Base-by-base conservation (phyloP, 2,797 vertebrate species). In the Paratrypauchen microcephalus region DNA sequence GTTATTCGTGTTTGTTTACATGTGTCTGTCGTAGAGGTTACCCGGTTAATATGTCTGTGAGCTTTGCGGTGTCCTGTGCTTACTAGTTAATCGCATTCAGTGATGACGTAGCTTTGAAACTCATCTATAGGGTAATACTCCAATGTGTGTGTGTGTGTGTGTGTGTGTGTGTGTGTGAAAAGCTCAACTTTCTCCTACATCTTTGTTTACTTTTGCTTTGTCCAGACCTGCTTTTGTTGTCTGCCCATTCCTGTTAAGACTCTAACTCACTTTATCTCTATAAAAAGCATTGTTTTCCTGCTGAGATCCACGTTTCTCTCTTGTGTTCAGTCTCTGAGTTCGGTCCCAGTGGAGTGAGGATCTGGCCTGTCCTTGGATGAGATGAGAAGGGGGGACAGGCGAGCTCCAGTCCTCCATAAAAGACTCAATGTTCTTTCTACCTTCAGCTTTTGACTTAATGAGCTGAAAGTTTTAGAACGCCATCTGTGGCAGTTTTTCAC, bases 401-500 rank as follows among this genome's bases (percentile, higher is more conserved):
- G 48, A 15, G 56, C 47, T 76, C 47, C 15, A 6, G 56, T 68
- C 47, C 64, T 28, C 57, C 30, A n/a, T 5, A 4, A 28, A 70
- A 55, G 68, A 67, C 28, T 66, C 68, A 62, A 69, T 45, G 6
- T 64, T 70, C 41, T 3, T 16, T 63, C 11, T 30, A 56, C 16
- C 13, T 74, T 65, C 19, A 56, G 23, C 28, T 57, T 60, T 30
- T 36, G 23, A 15, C 55, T 71, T 36, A 52, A 66, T 66, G 64
- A 63, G 62, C 65, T 55, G 50, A 32, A 7, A 45, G 58, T 18
- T 18, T 23, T 9, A 57, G 12, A 11, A 19, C 48, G 0, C 57
- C 68, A 50, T 70, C 63, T 47, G 66, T 48, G 61, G 41, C 65
- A 54, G 39, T 60, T 57, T 60, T 21, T 65, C 19, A 15, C 24